These are phyloP conservation scores for Saguinus midas DNA, from an alignment of 2,113 vertebrate genomes.

Conservation along the genomic window DNA sequence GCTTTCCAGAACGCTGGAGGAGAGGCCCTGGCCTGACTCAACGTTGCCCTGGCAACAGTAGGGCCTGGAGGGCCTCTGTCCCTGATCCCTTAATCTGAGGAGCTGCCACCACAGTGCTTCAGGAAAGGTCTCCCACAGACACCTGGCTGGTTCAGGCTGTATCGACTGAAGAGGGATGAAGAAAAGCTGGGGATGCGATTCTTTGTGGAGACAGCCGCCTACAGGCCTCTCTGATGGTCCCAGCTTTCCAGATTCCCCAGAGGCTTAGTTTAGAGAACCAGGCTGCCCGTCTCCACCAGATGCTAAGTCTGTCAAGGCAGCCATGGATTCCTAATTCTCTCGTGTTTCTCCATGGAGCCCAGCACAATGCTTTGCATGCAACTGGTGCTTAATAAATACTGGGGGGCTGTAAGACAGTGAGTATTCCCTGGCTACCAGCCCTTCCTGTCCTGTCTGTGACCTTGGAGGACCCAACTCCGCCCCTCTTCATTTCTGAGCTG, in stretches of 20 bases:
- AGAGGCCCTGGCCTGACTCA: slow-evolving; percentile 61
- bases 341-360: neutral
- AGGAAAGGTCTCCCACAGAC: slow-evolving; percentile 42
- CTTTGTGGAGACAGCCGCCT: neutral
- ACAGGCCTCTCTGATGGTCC: neutral
- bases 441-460: neutral
- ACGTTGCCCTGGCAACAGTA: slow-evolving; percentile 67
- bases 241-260: neutral
- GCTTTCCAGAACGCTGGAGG: slow-evolving; percentile 54
- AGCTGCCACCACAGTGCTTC: neutral
- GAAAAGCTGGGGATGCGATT: neutral
- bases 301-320: neutral
- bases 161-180: neutral
- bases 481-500: neutral
- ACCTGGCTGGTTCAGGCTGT: slow-evolving; percentile 2
- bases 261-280: neutral
- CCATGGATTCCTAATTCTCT: neutral
- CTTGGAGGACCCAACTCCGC: neutral
- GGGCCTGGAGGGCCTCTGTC: slow-evolving; percentile 50
- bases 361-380: neutral
- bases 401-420: neutral
- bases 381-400: neutral
- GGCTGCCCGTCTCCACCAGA: neutral
- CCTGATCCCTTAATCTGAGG: slow-evolving; percentile 70
- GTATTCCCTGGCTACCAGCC: neutral